Evolutionary conservation across 2,888 invertebrate species (phyloP).

Genomic region (Drosophila rubida): DNA sequence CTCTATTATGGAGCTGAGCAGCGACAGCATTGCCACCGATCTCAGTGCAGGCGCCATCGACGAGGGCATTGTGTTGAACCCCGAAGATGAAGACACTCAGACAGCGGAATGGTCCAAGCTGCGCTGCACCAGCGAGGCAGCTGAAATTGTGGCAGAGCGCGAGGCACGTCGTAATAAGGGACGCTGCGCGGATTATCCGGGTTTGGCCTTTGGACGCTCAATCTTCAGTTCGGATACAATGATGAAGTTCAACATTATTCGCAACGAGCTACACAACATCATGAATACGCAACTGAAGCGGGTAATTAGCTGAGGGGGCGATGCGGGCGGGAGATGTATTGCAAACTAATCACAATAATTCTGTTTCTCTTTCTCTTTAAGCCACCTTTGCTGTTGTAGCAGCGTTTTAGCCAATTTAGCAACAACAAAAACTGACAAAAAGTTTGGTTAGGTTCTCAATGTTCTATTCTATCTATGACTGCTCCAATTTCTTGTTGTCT

Average conservation of each 20-base stretch:
- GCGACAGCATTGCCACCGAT: constrained; percentile 73
- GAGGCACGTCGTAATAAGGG: constrained; percentile 90
- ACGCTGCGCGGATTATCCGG: constrained; percentile 96
- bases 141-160: constrained; percentile 94
- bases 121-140: constrained; percentile 94
- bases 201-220: constrained; percentile 95
- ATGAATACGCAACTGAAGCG: constrained; percentile 97
- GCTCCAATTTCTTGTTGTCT: constrained; percentile 57
- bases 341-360: constrained; percentile 33
- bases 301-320: constrained; percentile 87
- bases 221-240: constrained; percentile 98
- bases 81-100: constrained; percentile 90
- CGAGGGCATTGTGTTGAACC: constrained; percentile 86
- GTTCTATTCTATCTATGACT: constrained; percentile 47
- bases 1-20: constrained; percentile 64
- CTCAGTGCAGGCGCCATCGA: constrained; percentile 81
- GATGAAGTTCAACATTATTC: constrained; percentile 98
- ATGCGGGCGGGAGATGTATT: background rate
- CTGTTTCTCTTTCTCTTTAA: constrained; percentile 42
- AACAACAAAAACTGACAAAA: constrained; percentile 27
- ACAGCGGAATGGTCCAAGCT: constrained; percentile 92
- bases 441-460: constrained; percentile 69
- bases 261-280: constrained; percentile 98
- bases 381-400: constrained; percentile 36
- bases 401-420: constrained; percentile 36